Evolutionary conservation across 2,113 vertebrate genomes (phyloP).

Genomic region (Synodontis membranacea): DNA sequence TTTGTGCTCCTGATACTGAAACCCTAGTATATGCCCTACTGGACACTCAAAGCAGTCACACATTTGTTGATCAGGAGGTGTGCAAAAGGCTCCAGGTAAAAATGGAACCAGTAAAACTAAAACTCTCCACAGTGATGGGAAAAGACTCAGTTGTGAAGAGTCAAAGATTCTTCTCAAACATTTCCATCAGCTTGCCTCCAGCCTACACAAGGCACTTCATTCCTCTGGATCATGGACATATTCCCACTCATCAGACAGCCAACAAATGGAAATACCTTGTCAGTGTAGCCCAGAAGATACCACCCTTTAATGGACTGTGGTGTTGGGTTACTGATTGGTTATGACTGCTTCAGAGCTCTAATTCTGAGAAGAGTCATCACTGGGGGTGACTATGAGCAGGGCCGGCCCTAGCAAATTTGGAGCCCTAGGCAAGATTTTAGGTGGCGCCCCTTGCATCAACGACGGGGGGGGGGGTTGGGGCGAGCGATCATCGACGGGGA

Average conservation of each 20-base stretch:
- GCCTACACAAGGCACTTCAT: too few relatives aligned
- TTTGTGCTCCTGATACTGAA: too few relatives aligned
- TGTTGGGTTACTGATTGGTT: not conserved
- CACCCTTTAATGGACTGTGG: not conserved
- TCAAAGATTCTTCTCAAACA: conserved; percentile 32
- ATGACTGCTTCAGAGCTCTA: not conserved
- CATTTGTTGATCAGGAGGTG: conserved; percentile 45
- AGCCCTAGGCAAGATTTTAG: too few relatives aligned
- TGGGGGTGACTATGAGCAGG: too few relatives aligned
- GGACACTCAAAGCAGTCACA: conserved; percentile 47
- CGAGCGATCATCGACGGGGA: too few relatives aligned
- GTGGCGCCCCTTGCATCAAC: too few relatives aligned
- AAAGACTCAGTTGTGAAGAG: conserved; percentile 39
- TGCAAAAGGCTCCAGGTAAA: conserved; percentile 37
- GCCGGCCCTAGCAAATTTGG: too few relatives aligned
- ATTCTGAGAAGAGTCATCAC: too few relatives aligned
- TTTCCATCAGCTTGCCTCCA: conserved; percentile 12
- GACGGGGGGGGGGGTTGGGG: too few relatives aligned
- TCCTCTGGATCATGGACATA: too few relatives aligned
- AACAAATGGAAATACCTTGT: not conserved
- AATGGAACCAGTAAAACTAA: conserved; percentile 47
- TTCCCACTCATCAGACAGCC: too few relatives aligned
- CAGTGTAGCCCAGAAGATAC: not conserved
- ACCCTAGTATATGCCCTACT: conserved; percentile 45
- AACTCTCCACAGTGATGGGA: conserved; percentile 50